Evolutionary conservation across 2,797 vertebrate genomes (phyloP), one percentile per base, ranked within the genome.

Genomic region (Dallia pectoralis): DNA sequence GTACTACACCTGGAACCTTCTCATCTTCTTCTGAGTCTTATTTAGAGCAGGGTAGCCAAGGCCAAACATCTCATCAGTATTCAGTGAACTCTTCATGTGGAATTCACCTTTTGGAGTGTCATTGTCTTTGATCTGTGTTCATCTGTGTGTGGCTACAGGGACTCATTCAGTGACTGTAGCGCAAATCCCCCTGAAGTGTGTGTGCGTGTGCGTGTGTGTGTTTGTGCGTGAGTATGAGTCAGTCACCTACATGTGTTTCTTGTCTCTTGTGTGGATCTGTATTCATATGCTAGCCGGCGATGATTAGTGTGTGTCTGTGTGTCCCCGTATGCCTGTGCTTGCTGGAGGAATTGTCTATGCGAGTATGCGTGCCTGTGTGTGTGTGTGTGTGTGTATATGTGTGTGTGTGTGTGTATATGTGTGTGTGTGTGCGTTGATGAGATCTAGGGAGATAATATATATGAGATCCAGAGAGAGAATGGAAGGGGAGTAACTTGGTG

Each of bases 121-220:
- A 90, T 84, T 83, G 76, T 84, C 77, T 87, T 91, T 92, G 89
- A 88, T 89, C 87, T 84, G 69, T 79, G 87, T 86, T 85, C 72
- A 83, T 86, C 69, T 77, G 59, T 87, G 77, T 62, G 78, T 86
- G 75, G 80, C 82, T 71, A 77, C 66, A 59, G 66, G 75, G 27
- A 15, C 30, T 32, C 27, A 19, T 63, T 18, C 27, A 19, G 61
- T 63, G 22, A 6, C 36, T 4, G 40, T 7, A 44, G 40, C 40
- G 40, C 40, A 44, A 9, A 44, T 44, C 12, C 40, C 40, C 1
- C 40, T 14, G 40, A 14, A 30, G 27, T 73, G 56, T 82, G 72
- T 77, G 62, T 70, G 44, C 53, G 29, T 69, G 40, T 62, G 33
- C 49, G 65, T 61, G 53, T 68, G 27, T 69, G 53, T 74, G 44